Evolutionary conservation across 2,888 invertebrate genomes (phyloP).

Genomic region (Diarsia rubi): DNA sequence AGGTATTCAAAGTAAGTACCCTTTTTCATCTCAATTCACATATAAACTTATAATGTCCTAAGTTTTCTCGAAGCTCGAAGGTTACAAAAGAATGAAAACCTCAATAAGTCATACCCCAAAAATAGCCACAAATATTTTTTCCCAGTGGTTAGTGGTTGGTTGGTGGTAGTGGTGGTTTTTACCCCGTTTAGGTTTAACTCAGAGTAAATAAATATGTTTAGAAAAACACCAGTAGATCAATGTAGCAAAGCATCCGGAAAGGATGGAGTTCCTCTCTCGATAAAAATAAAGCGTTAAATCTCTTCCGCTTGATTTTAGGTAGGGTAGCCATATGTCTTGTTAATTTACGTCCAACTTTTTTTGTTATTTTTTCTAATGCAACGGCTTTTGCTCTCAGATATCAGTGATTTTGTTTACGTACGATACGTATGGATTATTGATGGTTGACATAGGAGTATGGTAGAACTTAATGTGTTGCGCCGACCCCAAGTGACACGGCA

Average conservation of each 20-base stretch:
- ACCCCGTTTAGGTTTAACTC: conserved; percentile 32
- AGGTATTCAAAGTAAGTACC: neutral
- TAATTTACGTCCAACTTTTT: conserved; percentile 18
- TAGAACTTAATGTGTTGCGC: no score
- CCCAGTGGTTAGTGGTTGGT: conserved; percentile 13
- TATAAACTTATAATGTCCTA: neutral
- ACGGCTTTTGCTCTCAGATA: neutral
- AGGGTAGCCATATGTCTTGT: conserved; percentile 53
- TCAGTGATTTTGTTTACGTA: neutral
- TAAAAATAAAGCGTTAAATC: conserved; percentile 70
- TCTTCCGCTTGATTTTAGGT: conserved; percentile 67
- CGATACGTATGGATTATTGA: no score
- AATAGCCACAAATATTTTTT: conserved; percentile 11
- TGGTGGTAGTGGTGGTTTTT: no score
- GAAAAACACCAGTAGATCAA: conserved; percentile 60
- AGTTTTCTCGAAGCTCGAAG: neutral
- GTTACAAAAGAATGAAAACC: conserved; percentile 11
- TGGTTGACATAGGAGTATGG: no score
- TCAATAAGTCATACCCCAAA: conserved; percentile 21
- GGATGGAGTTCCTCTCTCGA: conserved; percentile 64
- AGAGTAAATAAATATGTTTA: conserved; percentile 63
- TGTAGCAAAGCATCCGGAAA: conserved; percentile 61
- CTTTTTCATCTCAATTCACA: conserved; percentile 4
- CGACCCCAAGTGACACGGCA: no score
- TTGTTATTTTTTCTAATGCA: neutral